Conservation (phyloP, 2,797 vertebrate species). For the Odontamblyopus lacepedii region DNA sequence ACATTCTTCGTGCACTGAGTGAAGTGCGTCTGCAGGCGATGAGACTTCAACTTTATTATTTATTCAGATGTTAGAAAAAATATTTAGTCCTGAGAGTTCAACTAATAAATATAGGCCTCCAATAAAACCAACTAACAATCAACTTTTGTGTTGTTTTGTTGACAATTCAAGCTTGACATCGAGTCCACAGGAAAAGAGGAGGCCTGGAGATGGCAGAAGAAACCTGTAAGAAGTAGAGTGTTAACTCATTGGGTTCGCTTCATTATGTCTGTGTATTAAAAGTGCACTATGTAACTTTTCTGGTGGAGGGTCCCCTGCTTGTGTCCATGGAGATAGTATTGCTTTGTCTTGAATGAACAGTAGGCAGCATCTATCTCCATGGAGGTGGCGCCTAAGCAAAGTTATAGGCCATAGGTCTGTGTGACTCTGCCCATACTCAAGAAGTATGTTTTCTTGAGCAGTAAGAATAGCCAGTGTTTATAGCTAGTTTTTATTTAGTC, state of each 20-base stretch:
- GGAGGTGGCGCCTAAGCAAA: too few relatives aligned
- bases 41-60: constrained; percentile 37
- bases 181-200: constrained; percentile 25
- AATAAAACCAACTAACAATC: neutral
- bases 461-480: too few relatives aligned
- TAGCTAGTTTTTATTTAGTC: too few relatives aligned
- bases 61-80: constrained; percentile 35
- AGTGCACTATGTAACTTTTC: neutral
- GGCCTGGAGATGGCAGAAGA: constrained; percentile 20
- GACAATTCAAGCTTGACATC: constrained; percentile 32
- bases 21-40: constrained; percentile 73
- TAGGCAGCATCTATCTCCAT: too few relatives aligned
- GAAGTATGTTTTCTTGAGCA: neutral
- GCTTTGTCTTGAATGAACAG: neutral
- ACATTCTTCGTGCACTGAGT: constrained; percentile 39
- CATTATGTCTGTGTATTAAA: too few relatives aligned
- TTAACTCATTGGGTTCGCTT: constrained; percentile 3
- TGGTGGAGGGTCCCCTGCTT: neutral
- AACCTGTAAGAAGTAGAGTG: constrained; percentile 34
- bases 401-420: neutral
- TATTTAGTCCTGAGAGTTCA: constrained; percentile 39
- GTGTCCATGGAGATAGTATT: neutral
- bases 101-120: constrained; percentile 8
- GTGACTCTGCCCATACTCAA: neutral
- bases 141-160: constrained; percentile 14